Conservation (phyloP, 2,113 vertebrate genomes). For the Semicossyphus pulcher region DNA sequence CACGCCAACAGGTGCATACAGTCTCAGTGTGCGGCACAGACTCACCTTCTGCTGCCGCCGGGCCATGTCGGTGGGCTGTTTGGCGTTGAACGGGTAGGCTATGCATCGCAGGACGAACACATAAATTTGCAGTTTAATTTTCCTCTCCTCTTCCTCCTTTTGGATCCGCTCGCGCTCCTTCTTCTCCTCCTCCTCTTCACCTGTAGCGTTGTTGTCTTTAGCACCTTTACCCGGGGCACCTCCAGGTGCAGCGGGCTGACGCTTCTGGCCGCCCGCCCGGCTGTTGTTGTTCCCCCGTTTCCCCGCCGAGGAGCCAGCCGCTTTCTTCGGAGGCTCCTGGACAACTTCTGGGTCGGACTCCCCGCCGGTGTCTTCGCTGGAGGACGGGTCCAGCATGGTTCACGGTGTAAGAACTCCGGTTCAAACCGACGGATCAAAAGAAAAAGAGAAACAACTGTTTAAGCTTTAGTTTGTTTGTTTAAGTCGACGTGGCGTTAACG, state of each 20-base stretch:
- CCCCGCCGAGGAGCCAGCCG: constrained; percentile 39
- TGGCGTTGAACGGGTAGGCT: constrained; percentile 92
- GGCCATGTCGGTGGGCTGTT: constrained; percentile 95
- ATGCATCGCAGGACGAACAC: constrained; percentile 94
- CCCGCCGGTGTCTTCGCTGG: constrained; percentile 93
- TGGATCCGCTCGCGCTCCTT: constrained; percentile 82
- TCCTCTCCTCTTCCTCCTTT: constrained; percentile 89
- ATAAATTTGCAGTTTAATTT: constrained; percentile 91
- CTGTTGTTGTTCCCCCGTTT: constrained; percentile 60
- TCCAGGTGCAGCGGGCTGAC: constrained; percentile 71
- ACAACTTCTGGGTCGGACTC: constrained; percentile 88
- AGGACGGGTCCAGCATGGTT: constrained; percentile 95
- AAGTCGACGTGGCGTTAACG: constrained; percentile 70
- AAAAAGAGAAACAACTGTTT: neutral
- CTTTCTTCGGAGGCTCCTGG: constrained; percentile 75
- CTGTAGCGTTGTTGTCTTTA: constrained; percentile 31
- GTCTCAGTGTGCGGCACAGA: neutral
- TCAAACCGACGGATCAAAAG: neutral
- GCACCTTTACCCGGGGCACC: constrained; percentile 72
- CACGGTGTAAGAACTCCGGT: neutral
- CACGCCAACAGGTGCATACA: constrained; percentile 55
- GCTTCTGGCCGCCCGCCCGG: constrained; percentile 67
- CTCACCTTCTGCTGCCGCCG: constrained; percentile 93
- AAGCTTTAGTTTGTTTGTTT: constrained; percentile 41
- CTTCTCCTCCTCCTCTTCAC: constrained; percentile 77